Evolutionary conservation across 1,140 invertebrate genomes (phyloP).

Genomic region (Apocrypta bakeri): DNA sequence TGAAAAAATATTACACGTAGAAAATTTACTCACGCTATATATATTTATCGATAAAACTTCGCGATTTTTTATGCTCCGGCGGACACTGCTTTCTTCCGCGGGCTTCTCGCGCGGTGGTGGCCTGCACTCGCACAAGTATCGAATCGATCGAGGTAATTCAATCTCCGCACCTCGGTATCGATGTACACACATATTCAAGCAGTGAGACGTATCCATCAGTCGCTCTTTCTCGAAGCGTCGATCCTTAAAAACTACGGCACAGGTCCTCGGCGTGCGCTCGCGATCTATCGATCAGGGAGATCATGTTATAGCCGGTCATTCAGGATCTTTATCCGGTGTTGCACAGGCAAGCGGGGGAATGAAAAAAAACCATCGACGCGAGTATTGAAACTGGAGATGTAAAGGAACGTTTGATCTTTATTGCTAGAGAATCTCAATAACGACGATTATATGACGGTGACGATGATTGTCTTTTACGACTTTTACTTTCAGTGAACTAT

Average conservation of each 20-base stretch:
- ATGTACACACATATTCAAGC: slow-evolving; percentile 34
- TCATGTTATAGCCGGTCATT: slow-evolving; percentile 25
- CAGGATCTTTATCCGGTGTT: background rate
- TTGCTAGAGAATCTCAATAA: background rate
- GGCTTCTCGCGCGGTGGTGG: slow-evolving; percentile 47
- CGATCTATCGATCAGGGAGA: background rate
- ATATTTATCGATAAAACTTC: too few relatives aligned
- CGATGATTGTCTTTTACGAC: slow-evolving; percentile 9
- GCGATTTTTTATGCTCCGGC: background rate
- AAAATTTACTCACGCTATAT: too few relatives aligned
- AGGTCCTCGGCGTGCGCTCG: slow-evolving; percentile 24
- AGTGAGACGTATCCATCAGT: too few relatives aligned
- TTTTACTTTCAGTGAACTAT: too few relatives aligned
- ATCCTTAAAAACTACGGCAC: slow-evolving; percentile 44
- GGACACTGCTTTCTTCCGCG: slow-evolving; percentile 3
- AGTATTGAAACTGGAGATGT: slow-evolving; percentile 23
- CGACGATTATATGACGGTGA: background rate
- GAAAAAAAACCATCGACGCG: background rate
- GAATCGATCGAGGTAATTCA: slow-evolving; percentile 59
- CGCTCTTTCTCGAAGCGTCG: slow-evolving; percentile 12
- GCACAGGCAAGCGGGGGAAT: background rate
- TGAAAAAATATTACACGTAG: too few relatives aligned
- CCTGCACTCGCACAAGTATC: slow-evolving; percentile 46
- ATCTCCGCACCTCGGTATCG: slow-evolving; percentile 49
- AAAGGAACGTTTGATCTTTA: background rate